Evolutionary conservation across 2,888 invertebrate species (phyloP), one percentile per base, ranked within the genome.

Genomic region (Volucella zonaria): DNA sequence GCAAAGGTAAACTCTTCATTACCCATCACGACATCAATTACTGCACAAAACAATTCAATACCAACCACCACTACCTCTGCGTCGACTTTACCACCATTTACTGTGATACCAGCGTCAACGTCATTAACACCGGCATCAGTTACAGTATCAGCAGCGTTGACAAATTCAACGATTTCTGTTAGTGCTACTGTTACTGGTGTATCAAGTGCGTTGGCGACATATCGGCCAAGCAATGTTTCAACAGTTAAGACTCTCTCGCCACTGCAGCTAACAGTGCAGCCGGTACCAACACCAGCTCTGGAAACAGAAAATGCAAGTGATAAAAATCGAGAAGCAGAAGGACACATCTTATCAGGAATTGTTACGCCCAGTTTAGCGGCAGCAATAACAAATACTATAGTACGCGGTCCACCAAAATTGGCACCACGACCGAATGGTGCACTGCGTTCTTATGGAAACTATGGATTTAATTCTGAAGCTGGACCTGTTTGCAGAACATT

Each of bases 401-500:
- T 90, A 43, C 87, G 91, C 40, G 92, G 92, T 1, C 92, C 92
- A 18, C 92, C 93, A 3, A 92, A 90, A 88, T 87, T 93, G 59
- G 90, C 91, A 51, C 91, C 92, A 9, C 91, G 92, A 64, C 93
- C 93, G 0, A 89, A 91, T 3, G 93, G 93, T 10, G 92, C 93
- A 4, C 87, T 93, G 15, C 92, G 91, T 70, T 90, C 91, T 0
- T 89, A 90, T 64, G 92, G 92, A 11, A 88, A 87, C n/a, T 87
- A 93, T 54, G 92, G 93, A 82, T 88, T 92, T 71, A 93, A 93
- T 0, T 92, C 93, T 43, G 91, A 93, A 15, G 93, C 93, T 1
- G 95, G 95, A 0, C 94, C 94, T 0, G 90, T 94, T 68, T 93
- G 93, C 2, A 93, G 93, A 56, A 93, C 93, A 83, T 91, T 95